phyloP scores from a whole-genome alignment of 2,797 vertebrate genomes.

The Intellagama lesueurii region DNA sequence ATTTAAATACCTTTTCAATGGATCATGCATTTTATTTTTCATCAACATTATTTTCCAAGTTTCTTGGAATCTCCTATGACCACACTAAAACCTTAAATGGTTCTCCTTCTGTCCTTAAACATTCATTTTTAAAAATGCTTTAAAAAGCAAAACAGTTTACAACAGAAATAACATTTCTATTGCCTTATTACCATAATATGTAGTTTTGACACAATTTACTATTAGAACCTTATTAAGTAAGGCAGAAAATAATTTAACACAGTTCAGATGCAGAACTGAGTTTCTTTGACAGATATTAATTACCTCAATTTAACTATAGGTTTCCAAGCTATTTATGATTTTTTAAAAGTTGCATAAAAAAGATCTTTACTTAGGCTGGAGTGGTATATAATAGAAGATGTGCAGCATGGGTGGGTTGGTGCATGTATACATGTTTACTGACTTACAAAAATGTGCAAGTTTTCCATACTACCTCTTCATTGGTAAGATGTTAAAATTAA shows the following conservation, averaged over 20 bases:
- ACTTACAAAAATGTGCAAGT: too few species aligned
- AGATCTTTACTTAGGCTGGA: not conserved
- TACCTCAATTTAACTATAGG: not conserved
- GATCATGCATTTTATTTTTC: slow-evolving; percentile 12
- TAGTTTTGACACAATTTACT: not conserved
- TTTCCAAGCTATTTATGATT: not conserved
- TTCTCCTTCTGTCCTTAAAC: not conserved
- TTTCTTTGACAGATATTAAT: not conserved
- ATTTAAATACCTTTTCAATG: not conserved
- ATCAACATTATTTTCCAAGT: not conserved
- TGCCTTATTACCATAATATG: not conserved
- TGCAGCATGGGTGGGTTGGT: not conserved
- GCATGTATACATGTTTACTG: too few species aligned
- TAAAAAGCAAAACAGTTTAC: not conserved
- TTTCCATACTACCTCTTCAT: too few species aligned
- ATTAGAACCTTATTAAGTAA: not conserved
- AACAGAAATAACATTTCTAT: not conserved
- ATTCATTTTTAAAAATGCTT: not conserved
- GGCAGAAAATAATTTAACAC: not conserved
- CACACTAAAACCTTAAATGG: not conserved
- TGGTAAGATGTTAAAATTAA: too few species aligned
- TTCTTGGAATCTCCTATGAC: not conserved
- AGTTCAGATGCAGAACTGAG: not conserved
- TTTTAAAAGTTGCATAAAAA: not conserved
- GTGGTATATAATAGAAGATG: not conserved